A percentile compares a stretch with the other conserved stretches of the same genome.
These are phyloP conservation scores for Drosophila serrata DNA, from an alignment of 1,140 invertebrate genomes.

Conservation along the genomic window DNA sequence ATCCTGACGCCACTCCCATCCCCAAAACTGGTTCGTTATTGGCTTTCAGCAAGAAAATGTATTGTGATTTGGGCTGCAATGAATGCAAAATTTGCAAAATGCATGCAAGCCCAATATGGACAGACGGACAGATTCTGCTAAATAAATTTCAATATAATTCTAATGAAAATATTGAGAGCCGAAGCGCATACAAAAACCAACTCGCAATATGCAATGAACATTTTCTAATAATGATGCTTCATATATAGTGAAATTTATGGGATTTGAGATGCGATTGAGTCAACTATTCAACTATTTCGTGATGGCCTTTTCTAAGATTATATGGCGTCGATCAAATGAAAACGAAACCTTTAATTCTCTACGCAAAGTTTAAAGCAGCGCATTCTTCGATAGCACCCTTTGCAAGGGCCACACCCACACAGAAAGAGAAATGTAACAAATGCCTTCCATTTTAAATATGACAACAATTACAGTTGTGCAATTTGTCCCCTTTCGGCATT, in stretches of 20 bases:
- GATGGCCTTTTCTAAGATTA: not conserved
- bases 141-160: conserved; percentile 58
- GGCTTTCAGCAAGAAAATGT: conserved; percentile 46
- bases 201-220: conserved; percentile 17
- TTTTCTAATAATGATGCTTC: conserved; percentile 29
- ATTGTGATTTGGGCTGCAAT: conserved; percentile 10
- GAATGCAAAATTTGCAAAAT: conserved; percentile 31
- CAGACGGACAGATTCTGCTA: conserved; percentile 12
- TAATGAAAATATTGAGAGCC: conserved; percentile 44
- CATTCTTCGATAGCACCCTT: not conserved
- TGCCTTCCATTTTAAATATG: conserved; percentile 81
- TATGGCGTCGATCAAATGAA: not conserved
- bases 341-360: conserved; percentile 13
- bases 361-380: conserved; percentile 13
- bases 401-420: conserved; percentile 14
- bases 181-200: conserved; percentile 20
- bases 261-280: not conserved
- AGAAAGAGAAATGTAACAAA: conserved; percentile 71
- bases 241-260: conserved; percentile 40
- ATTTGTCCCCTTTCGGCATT: conserved; percentile 79
- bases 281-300: not conserved
- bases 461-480: conserved; percentile 82
- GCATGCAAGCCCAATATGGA: conserved; percentile 21
- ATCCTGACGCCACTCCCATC: not conserved
- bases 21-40: conserved; percentile 56